A percentile compares a stretch with the other conserved stretches of the same genome.
Evolutionary conservation across 2,888 invertebrate species (phyloP).

Genomic region (Drosophila kokeensis): DNA sequence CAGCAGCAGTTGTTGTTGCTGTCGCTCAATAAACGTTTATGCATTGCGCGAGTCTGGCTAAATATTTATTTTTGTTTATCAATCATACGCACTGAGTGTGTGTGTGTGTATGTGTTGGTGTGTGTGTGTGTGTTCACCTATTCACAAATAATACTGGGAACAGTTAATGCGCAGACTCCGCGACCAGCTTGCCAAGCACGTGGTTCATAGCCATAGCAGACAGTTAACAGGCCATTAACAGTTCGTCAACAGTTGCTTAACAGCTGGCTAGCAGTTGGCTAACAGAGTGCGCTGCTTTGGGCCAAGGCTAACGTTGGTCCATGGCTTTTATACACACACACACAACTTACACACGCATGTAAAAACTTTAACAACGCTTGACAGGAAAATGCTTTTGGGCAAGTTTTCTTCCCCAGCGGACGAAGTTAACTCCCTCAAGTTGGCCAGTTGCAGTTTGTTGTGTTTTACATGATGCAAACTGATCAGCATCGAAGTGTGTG

Average conservation of each 20-base stretch:
- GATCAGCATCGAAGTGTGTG: constrained; percentile 17
- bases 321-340: constrained; percentile 29
- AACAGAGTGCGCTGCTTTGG: constrained; percentile 38
- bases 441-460: constrained; percentile 40
- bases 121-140: constrained; percentile 36
- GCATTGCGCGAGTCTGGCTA: constrained; percentile 71
- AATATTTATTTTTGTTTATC: constrained; percentile 80
- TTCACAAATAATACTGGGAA: constrained; percentile 58
- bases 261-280: constrained; percentile 45
- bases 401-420: constrained; percentile 49
- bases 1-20: constrained; percentile 37
- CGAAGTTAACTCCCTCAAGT: constrained; percentile 34
- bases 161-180: constrained; percentile 68
- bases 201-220: constrained; percentile 45
- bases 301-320: constrained; percentile 79
- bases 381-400: constrained; percentile 78
- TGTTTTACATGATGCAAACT: constrained; percentile 30
- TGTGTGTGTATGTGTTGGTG: constrained; percentile 30
- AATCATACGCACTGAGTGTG: constrained; percentile 74
- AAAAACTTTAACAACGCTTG: constrained; percentile 61
- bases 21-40: constrained; percentile 56
- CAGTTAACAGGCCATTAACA: constrained; percentile 52
- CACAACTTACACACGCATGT: constrained; percentile 5
- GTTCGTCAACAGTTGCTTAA: constrained; percentile 33
- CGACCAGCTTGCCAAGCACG: constrained; percentile 54